Evolutionary conservation across 2,797 vertebrate species (phyloP).

Genomic region (Poecilia velifera): DNA sequence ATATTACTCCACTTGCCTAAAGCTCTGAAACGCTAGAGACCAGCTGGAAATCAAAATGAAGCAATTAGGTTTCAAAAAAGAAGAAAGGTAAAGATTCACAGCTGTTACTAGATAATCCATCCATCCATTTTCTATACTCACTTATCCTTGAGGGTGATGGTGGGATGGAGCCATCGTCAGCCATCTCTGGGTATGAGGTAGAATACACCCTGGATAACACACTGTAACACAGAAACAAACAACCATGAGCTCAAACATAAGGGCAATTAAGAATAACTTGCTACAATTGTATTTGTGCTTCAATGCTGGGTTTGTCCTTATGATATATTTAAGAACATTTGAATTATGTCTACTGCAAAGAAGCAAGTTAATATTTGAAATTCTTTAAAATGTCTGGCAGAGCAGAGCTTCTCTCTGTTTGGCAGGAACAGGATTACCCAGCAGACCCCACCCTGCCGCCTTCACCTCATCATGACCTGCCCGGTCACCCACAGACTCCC

Average conservation of each 20-base stretch:
- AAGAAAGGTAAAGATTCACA: background rate
- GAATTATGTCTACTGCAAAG: background rate
- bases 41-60: conserved; percentile 1
- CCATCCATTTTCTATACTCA: background rate
- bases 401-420: conserved; percentile 24
- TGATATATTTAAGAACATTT: background rate
- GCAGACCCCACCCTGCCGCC: conserved; percentile 24
- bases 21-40: background rate
- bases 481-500: background rate
- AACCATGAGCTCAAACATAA: too few relatives aligned
- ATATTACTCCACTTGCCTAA: background rate
- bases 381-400: conserved; percentile 18
- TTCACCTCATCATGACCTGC: conserved; percentile 31
- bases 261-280: too few relatives aligned
- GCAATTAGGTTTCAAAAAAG: background rate
- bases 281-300: too few relatives aligned
- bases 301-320: background rate
- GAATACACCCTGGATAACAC: background rate
- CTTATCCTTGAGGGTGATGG: background rate
- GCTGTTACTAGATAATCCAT: background rate
- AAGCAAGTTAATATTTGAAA: background rate
- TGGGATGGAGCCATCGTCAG: background rate
- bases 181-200: background rate
- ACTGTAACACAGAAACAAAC: background rate
- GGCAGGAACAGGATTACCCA: conserved; percentile 54